Evolutionary conservation across 1,140 invertebrate genomes (phyloP), one percentile per base, ranked within the genome.

Genomic region (Rhysida immarginata): DNA sequence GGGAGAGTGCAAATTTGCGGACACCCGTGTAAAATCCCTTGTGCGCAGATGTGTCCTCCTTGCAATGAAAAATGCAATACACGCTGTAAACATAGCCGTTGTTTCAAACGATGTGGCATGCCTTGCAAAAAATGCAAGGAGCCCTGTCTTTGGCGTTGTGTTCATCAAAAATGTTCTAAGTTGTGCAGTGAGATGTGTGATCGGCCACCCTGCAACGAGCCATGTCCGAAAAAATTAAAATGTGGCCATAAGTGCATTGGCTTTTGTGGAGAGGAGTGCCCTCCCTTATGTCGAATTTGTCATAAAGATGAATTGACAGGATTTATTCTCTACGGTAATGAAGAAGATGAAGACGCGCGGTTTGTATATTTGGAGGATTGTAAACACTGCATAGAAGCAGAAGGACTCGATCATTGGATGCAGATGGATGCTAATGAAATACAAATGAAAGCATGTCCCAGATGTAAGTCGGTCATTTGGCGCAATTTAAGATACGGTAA

Each of bases 191-290:
- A 76, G 51, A 59, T 65, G 56, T 82, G 80, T 67, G 63, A 50
- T 53, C 64, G 71, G 2, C 55, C 65, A 14, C 71, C 74, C 11
- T 82, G 81, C 66, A 60, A 68, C 29, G 61, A 74, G 60, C 71
- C 73, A 1, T 83, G 80, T 55, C 2, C 52, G 1, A 65, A 64
- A 54, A 57, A 29, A 26, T 66, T 79, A 24, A 55, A 61, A 16
- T 83, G 81, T 69, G 69, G 71, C 0, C 81, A 83, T 68, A 54
- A 59, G 1, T 83, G 81, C 41, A 29, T 77, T 63, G 81, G 81
- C 24, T 74, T 81, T 52, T 85, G 83, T 68, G 80, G 81, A 14
- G 83, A 85, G 77, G 65, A 76, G 71, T 67, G 73, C 66, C 77
- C 68, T 61, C 58, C 57, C 1, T 68, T 65, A 16, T 74, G 72